phyloP scores from a whole-genome alignment of 2,113 vertebrate species.

The Talpa occidentalis region DNA sequence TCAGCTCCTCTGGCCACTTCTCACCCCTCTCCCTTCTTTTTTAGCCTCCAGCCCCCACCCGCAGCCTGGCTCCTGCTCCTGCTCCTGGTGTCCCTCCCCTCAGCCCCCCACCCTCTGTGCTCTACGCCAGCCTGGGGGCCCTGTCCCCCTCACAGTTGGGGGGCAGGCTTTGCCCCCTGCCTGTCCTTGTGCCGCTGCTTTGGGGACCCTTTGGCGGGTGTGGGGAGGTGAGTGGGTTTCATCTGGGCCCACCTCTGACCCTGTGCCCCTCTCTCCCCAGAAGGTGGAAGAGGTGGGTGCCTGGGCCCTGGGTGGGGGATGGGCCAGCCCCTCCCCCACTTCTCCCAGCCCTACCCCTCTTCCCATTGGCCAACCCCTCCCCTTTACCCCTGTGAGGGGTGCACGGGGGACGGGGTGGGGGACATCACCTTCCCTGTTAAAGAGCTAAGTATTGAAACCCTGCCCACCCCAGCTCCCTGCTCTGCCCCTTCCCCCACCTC shows the following conservation, averaged over 20 bases:
- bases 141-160: constrained; percentile 76
- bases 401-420: constrained; percentile 62
- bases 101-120: not conserved
- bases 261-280: constrained; percentile 83
- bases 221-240: constrained; percentile 45
- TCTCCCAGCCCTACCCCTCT: constrained; percentile 70
- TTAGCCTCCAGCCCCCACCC: not conserved
- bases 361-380: constrained; percentile 64
- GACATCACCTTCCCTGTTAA: constrained; percentile 61
- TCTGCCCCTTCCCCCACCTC: not conserved
- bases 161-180: constrained; percentile 78
- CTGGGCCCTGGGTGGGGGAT: constrained; percentile 72
- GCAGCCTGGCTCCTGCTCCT: constrained; percentile 39
- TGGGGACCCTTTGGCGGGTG: constrained; percentile 33
- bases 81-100: not conserved
- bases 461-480: not conserved
- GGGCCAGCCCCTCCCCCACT: constrained; percentile 73
- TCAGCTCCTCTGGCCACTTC: not conserved
- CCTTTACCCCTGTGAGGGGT: constrained; percentile 57
- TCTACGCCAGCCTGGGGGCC: constrained; percentile 68
- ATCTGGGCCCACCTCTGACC: constrained; percentile 48
- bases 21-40: not conserved
- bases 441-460: constrained; percentile 82
- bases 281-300: constrained; percentile 85
- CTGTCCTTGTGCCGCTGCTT: constrained; percentile 69